Base-by-base conservation (phyloP, 2,797 vertebrate genomes). In the Micrastur ruficollis region DNA sequence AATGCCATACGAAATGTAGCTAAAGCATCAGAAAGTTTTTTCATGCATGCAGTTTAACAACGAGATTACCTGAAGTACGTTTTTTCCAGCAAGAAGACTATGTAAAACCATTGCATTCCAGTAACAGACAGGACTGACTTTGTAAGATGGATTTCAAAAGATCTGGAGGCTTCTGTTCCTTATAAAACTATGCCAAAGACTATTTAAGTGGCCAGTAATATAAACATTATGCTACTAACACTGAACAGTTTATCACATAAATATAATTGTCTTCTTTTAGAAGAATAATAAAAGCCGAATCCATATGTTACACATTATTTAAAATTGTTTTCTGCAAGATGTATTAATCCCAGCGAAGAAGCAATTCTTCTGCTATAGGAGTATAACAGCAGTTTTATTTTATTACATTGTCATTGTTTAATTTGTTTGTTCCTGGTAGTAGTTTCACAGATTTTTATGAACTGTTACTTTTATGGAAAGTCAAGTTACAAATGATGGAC, bases 291-390 rank as follows among this genome's bases (percentile, higher is more conserved):
- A 98, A 98, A 98, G 72, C 89, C 46, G 68, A 98, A 97, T 97
- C 96, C 97, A 97, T 98, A 97, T 98, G 97, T 98, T 98, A 97
- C 94, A 67, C 96, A 98, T 98, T 98, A 98, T 97, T 97, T 97
- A 95, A 97, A 98, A 98, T 97, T 97, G 96, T 95, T 98, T 98
- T 97, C 97, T 93, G 91, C 82, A 96, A 96, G 96, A 97, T 93
- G 75, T 97, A 97, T 97, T 97, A 97, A 96, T 98, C 95, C 96
- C 95, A 97, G 81, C 44, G 68, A 98, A 98, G 96, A 97, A 97
- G 82, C 95, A 92, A 94, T 98, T 97, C 96, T 97, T 97, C 94
- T 74, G 63, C 88, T 87, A 93, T 95, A 97, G 92, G 80, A 98
- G 62, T 95, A 95, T 76, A 97, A 80, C 90, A 97, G 95, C 94